Percentiles rank a stretch among this genome's conserved stretches.
These are phyloP conservation scores for Eublepharis macularius DNA, from an alignment of 2,113 vertebrate genomes.

Conservation along the genomic window DNA sequence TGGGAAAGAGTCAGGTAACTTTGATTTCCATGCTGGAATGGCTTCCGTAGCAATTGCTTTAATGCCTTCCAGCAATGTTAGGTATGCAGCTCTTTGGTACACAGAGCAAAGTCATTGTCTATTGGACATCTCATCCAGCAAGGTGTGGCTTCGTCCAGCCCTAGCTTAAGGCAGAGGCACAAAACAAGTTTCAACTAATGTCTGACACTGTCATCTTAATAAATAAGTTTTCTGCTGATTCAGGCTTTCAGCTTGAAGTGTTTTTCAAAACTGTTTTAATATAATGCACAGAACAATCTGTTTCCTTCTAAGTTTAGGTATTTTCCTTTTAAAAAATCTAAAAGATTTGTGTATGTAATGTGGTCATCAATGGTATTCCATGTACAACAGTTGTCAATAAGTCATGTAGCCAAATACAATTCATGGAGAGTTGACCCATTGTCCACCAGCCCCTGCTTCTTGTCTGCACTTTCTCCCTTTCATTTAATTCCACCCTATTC, in stretches of 20 bases:
- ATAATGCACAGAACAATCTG: not conserved
- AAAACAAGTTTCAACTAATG: conserved; percentile 40
- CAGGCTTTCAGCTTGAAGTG: not conserved
- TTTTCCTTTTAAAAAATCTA: not conserved
- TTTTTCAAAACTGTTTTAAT: conserved; percentile 46
- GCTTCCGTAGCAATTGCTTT: conserved; percentile 53
- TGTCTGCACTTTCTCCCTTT: not conserved
- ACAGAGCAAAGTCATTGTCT: not conserved
- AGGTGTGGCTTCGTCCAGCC: conserved; percentile 42
- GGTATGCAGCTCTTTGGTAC: conserved; percentile 42
- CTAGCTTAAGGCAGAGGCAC: conserved; percentile 20
- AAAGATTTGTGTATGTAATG: not conserved
- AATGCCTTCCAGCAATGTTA: conserved; percentile 35
- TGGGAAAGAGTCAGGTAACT: conserved; percentile 65
- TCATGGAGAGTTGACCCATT: not conserved
- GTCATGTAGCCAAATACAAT: not conserved
- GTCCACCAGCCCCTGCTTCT: not conserved
- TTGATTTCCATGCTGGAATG: conserved; percentile 30
- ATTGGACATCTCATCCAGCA: conserved; percentile 13
- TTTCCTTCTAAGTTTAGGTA: conserved; percentile 4
- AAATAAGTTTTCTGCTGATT: conserved; percentile 38
- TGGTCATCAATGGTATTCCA: not conserved
- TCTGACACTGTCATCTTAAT: conserved; percentile 16
- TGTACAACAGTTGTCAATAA: not conserved
- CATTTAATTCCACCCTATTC: not conserved